Evolutionary conservation across 2,113 vertebrate species (phyloP).

Genomic region (Pyrgilauda ruficollis): DNA sequence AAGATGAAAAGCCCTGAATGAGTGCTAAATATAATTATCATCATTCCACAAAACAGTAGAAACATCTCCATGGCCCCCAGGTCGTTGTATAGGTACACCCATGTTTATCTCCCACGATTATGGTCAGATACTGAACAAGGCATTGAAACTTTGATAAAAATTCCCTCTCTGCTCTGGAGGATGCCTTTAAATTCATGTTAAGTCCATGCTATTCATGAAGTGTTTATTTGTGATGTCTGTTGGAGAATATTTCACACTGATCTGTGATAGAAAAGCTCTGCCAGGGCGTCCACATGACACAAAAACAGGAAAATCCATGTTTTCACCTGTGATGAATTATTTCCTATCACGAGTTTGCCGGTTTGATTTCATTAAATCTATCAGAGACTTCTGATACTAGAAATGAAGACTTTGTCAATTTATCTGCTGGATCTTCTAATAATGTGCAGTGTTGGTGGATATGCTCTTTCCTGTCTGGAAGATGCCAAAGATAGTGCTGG

Average conservation of each 20-base stretch:
- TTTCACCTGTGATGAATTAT: not conserved
- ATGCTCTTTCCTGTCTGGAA: conserved; percentile 12
- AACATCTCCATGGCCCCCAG: conserved; percentile 56
- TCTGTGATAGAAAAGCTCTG: not conserved
- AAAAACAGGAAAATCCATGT: not conserved
- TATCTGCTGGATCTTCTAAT: not conserved
- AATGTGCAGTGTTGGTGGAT: not conserved
- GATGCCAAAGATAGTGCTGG: not conserved
- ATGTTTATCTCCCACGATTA: conserved; percentile 48
- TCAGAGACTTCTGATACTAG: not conserved
- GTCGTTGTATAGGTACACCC: conserved; percentile 60
- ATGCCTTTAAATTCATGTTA: not conserved
- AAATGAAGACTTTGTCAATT: not conserved
- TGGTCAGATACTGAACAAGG: conserved; percentile 40
- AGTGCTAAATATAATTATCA: conserved; percentile 63
- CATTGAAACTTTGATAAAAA: conserved; percentile 45
- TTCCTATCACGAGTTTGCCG: not conserved
- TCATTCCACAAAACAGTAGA: conserved; percentile 62
- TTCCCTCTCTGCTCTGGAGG: not conserved
- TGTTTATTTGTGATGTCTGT: not conserved
- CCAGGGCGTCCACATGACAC: accelerated
- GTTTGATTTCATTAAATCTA: not conserved
- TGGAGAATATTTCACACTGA: not conserved
- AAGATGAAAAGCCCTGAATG: conserved; percentile 68
- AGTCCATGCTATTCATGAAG: not conserved